Conservation (phyloP, 2,888 invertebrate species). For the Drosophila limbata region DNA sequence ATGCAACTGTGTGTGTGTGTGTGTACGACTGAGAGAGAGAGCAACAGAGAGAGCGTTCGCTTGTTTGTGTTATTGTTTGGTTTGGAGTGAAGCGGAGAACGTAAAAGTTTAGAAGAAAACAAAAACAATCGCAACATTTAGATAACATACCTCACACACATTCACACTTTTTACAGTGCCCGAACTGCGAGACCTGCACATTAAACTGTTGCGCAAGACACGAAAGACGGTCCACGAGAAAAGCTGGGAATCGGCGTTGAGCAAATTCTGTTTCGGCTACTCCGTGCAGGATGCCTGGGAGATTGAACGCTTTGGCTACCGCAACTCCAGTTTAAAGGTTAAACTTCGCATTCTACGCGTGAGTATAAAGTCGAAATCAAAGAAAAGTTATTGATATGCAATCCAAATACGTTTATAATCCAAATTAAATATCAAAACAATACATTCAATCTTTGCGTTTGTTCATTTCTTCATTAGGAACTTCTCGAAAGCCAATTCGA, state of each 20-base stretch:
- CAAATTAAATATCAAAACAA: not conserved
- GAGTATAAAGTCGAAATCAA: conserved; percentile 71
- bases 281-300: conserved; percentile 96
- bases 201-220: conserved; percentile 94
- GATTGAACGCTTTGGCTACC: conserved; percentile 97
- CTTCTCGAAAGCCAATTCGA: conserved; percentile 98
- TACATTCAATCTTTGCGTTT: not conserved
- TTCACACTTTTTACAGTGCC: conserved; percentile 89
- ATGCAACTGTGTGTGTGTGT: conserved; percentile 26
- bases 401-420: not conserved
- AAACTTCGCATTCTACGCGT: conserved; percentile 97
- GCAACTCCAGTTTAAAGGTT: conserved; percentile 94
- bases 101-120: conserved; percentile 34
- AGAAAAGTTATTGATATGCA: not conserved
- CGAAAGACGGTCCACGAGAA: conserved; percentile 93
- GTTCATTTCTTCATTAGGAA: conserved; percentile 87
- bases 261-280: conserved; percentile 96
- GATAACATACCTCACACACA: conserved; percentile 35
- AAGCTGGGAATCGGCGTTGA: conserved; percentile 95
- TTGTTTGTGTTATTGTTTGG: conserved; percentile 82
- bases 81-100: conserved; percentile 54
- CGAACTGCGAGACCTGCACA: conserved; percentile 93
- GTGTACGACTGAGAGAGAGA: conserved; percentile 36
- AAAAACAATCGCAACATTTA: conserved; percentile 37
- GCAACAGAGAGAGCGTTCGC: conserved; percentile 34